Evolutionary conservation across 2,797 vertebrate genomes (phyloP), one percentile per base, ranked within the genome.

Genomic region (Pangasius larnaudii): DNA sequence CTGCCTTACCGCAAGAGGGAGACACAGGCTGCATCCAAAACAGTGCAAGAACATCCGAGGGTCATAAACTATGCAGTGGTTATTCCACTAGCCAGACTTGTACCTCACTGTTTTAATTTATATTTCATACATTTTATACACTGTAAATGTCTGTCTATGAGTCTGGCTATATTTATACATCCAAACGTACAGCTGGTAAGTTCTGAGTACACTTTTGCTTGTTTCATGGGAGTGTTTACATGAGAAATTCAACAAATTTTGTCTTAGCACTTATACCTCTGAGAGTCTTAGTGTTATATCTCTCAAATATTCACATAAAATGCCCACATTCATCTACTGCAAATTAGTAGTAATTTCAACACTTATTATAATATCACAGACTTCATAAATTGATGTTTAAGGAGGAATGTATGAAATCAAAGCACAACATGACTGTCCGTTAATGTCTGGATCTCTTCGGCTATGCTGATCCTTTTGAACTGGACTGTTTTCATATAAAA

Each of bases 1-100:
- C 18, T 30, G 33, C 39, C 53, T 78, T 46, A 67, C 74, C 85
- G 42, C 85, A 36, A 86, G 85, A 86, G 85, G 85, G 85, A 51
- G 85, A 65, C 85, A 85, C 51, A 85, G 84, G 36, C 84, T 75
- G 18, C 24, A 53, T 49, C 39, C 39, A 27, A 81, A 82, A 65
- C 27, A 7, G 58, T 4, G 58, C 36, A 59, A 59, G 16, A 58
- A 80, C 78, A 63, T 42, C 36, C 22, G 22, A 27, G 39, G 4
- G 11, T 42, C 22, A 82, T n/a, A 19, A 42, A 49, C 13, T 46
- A n/a, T 61, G 56, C 78, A 18, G 2, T 24, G 51, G 11, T 78
- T 58, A 79, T 19, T 33, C 9, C 49, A 78, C 24, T 19, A 53
- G 16, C 9, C 4, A 24, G 53, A 79, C n/a, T 5, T 77, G 7